These are phyloP conservation scores for Brachyalestes nurse DNA, from an alignment of 2,797 vertebrate genomes.

Conservation along the genomic window DNA sequence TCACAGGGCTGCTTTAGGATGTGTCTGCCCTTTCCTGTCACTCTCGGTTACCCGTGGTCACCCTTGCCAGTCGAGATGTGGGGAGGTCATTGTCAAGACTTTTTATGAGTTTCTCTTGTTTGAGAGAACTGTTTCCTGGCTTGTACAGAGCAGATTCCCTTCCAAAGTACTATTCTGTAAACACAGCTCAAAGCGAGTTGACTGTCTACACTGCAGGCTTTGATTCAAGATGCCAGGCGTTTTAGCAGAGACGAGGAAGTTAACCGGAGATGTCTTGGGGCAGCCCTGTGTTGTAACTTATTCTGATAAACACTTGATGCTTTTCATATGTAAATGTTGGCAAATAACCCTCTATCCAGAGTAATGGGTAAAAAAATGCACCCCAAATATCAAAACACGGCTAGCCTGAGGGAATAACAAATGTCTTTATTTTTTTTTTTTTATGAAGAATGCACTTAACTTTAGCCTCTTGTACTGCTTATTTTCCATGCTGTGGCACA, in stretches of 20 bases:
- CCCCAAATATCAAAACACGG: neutral
- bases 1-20: conserved; percentile 5
- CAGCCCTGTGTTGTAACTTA: neutral
- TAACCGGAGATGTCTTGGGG: neutral
- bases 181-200: neutral
- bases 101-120: conserved; percentile 46
- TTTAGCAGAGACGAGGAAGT: conserved; percentile 10
- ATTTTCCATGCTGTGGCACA: neutral
- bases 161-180: conserved; percentile 16
- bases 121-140: conserved; percentile 21
- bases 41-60: conserved; percentile 5
- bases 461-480: neutral
- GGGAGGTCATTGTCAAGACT: conserved; percentile 8
- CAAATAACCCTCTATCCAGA: neutral
- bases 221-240: conserved; percentile 20
- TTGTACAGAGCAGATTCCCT: conserved; percentile 18
- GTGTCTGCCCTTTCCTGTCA: conserved; percentile 10
- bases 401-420: neutral
- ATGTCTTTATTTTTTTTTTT: no score
- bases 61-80: neutral
- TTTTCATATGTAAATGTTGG: conserved; percentile 9
- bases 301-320: neutral
- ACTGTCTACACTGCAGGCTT: neutral
- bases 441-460: neutral
- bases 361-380: neutral